Evolutionary conservation across 1,140 invertebrate species (phyloP).

Genomic region (Drosophila grimshawi): DNA sequence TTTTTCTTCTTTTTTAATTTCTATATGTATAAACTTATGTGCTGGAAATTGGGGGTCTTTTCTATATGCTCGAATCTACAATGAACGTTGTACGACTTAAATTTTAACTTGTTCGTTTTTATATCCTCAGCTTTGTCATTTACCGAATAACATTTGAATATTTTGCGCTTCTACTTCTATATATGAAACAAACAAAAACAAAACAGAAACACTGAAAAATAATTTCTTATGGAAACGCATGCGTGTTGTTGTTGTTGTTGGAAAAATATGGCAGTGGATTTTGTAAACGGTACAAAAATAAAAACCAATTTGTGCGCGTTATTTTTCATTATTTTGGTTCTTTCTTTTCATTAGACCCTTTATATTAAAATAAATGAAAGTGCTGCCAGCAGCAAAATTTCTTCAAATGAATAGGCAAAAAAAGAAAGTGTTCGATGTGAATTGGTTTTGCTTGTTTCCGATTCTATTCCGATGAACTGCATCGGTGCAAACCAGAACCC

Average conservation of each 20-base stretch:
- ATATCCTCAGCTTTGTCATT: slow-evolving; percentile 31
- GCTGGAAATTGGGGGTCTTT: slow-evolving; percentile 56
- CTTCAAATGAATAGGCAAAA: slow-evolving; percentile 53
- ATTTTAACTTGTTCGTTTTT: slow-evolving; percentile 34
- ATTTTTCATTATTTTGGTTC: background rate
- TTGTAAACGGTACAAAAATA: slow-evolving; percentile 64
- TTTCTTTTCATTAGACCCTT: slow-evolving; percentile 14
- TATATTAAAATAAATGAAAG: slow-evolving; percentile 38
- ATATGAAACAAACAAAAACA: slow-evolving; percentile 1
- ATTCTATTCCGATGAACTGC: slow-evolving; percentile 26
- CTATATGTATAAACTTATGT: slow-evolving; percentile 79
- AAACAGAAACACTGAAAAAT: slow-evolving; percentile 3
- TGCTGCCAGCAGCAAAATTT: slow-evolving; percentile 73
- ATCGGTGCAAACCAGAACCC: slow-evolving; percentile 69
- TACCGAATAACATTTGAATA: slow-evolving; percentile 27
- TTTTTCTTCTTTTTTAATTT: slow-evolving; percentile 37
- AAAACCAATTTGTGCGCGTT: slow-evolving; percentile 48
- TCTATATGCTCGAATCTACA: slow-evolving; percentile 76
- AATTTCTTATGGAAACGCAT: slow-evolving; percentile 36
- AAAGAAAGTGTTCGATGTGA: slow-evolving; percentile 34
- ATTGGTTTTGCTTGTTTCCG: slow-evolving; percentile 3
- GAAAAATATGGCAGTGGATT: slow-evolving; percentile 71
- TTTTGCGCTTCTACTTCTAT: slow-evolving; percentile 28
- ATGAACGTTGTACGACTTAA: slow-evolving; percentile 74
- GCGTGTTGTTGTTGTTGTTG: slow-evolving; percentile 42